Evolutionary conservation across 64 coral and sea anemone genomes (phyloP), one percentile per base, ranked within the genome.

Genomic region (Platygyra sinensis): DNA sequence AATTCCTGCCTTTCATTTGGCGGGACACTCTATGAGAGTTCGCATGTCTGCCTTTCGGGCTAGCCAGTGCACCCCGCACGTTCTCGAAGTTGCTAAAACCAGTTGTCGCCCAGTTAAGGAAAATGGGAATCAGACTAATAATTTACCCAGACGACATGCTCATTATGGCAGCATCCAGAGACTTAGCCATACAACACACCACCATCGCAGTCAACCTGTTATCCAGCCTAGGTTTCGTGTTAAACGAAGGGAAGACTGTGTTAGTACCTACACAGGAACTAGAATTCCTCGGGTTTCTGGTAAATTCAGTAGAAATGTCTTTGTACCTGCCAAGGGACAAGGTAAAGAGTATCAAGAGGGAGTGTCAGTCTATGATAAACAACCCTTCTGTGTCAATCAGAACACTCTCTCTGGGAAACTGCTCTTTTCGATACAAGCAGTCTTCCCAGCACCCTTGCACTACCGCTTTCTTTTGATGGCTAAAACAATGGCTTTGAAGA

Each of bases 201-300:
- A 63, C 32, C 0, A 49, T n/a, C 17, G 39, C 22, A 50, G 62
- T 62, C 30, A 60, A 32, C 10, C 82, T 86, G 24, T 24, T 90
- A 30, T 22, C 39, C 3, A 86, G n/a, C 36, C 29, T 86, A 67
- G 81, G 81, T 0, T 86, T 92, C 86, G 72, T 76, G 2, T 13
- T 92, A 33, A 91, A 86, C 27, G 5, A 59, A 31, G 69, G 39
- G 16, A 86, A 75, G 55, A 86, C 72, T 17, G 2, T 55, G 13
- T 71, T 86, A 33, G 10, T 8, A 15, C 89, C 80, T 14, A 0
- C 38, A 0, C 69, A 77, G 20, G 5, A 79, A 60, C 82, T 62
- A 57, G 84, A 88, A 18, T 93, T 80, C 16, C 74, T 93, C 10
- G 83, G 83, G 2, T 88, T 88, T 62, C 65, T 87, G 30, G 75